phyloP scores from a whole-genome alignment of 2,113 vertebrate species.

The Phyllopteryx taeniolatus region DNA sequence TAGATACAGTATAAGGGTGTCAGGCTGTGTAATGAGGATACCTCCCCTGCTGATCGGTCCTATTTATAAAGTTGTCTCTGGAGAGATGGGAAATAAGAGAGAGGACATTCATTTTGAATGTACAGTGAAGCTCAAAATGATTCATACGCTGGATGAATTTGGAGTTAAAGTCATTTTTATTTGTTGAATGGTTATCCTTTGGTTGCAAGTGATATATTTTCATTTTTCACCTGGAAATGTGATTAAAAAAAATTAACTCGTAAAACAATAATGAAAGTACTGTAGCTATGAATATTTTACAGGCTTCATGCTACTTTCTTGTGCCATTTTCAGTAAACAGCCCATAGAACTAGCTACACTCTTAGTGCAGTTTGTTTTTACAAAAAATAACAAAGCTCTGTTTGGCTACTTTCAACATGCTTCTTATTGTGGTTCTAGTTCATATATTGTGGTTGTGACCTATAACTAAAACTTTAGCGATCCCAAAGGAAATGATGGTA shows the following conservation, averaged over 20 bases:
- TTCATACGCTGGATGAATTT: background rate
- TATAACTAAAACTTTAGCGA: background rate
- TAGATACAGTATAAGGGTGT: constrained; percentile 27
- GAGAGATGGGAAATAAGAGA: background rate
- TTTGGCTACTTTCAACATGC: background rate
- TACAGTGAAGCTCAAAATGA: background rate
- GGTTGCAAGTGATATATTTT: background rate
- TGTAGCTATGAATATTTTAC: too few relatives aligned
- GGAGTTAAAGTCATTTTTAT: background rate
- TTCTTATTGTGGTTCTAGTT: background rate
- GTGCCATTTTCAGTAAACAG: too few relatives aligned
- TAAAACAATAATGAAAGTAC: too few relatives aligned
- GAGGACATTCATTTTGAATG: background rate
- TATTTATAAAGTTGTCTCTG: background rate
- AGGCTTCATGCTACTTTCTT: too few relatives aligned
- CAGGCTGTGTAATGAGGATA: constrained; percentile 54
- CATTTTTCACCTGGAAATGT: too few relatives aligned
- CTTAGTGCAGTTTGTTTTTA: background rate
- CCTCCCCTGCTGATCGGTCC: background rate
- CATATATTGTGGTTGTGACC: background rate
- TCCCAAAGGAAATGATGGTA: background rate
- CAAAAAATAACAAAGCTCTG: background rate
- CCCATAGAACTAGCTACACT: too few relatives aligned
- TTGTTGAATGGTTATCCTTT: background rate
- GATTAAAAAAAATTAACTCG: too few relatives aligned